A percentile compares a stretch with the other conserved stretches of the same genome.
Evolutionary conservation across 2,797 vertebrate species (phyloP).

Genomic region (Adrianichthys oophorus): DNA sequence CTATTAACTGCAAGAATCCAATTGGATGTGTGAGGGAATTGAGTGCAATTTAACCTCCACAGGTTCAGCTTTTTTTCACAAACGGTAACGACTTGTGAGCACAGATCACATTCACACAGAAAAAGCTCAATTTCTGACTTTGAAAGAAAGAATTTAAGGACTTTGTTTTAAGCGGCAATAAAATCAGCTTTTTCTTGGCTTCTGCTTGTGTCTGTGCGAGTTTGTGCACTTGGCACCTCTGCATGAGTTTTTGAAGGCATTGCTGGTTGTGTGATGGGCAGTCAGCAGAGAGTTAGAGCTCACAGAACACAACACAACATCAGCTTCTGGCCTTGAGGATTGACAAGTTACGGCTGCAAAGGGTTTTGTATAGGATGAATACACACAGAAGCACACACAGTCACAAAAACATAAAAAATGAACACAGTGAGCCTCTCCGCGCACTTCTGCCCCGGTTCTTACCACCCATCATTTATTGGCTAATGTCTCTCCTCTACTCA

Average conservation of each 20-base stretch:
- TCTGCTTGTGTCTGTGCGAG: constrained; percentile 2
- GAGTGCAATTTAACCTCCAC: constrained; percentile 52
- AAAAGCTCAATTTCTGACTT: constrained; percentile 4
- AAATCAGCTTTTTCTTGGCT: not conserved
- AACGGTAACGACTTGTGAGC: constrained; percentile 40
- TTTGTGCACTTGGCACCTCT: constrained; percentile 2
- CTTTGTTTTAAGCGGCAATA: not conserved
- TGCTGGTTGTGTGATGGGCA: constrained; percentile 35
- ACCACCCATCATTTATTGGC: constrained; percentile 72
- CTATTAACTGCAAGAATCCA: constrained; percentile 51
- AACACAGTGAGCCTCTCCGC: constrained; percentile 34
- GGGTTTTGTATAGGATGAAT: constrained; percentile 33
- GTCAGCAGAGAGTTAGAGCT: constrained; percentile 40
- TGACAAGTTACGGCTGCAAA: constrained; percentile 58
- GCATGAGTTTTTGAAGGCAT: constrained; percentile 20
- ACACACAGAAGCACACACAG: constrained; percentile 4
- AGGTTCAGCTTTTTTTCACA: constrained; percentile 17
- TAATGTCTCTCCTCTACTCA: constrained; percentile 71
- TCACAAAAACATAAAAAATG: constrained; percentile 23
- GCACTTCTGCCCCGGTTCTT: constrained; percentile 33
- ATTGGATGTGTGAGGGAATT: constrained; percentile 47
- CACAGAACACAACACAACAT: constrained; percentile 26
- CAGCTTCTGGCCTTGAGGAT: constrained; percentile 60
- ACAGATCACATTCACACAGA: constrained; percentile 2
- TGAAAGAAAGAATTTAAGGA: not conserved